These are phyloP conservation scores for Alviniconcha marisindica DNA, from an alignment of 1,140 invertebrate species.

Conservation along the genomic window DNA sequence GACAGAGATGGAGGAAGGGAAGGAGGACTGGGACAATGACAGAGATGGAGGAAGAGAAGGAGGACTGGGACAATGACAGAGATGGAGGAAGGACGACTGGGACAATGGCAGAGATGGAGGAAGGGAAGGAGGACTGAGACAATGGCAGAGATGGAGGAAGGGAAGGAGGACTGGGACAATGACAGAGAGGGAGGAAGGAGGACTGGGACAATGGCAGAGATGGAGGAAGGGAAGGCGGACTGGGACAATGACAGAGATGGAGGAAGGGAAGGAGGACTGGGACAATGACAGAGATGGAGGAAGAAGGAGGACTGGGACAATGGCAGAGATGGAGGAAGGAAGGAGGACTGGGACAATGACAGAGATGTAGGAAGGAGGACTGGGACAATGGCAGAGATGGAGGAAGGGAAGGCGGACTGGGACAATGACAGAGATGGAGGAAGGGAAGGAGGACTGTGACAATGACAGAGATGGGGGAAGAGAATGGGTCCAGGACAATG, in stretches of 20 bases:
- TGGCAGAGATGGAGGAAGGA: background rate
- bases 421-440: no score
- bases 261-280: background rate
- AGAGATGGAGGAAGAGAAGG: background rate
- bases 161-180: background rate
- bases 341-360: background rate
- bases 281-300: background rate
- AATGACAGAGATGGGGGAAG: no score
- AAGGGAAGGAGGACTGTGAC: no score
- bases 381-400: no score
- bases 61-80: no score
- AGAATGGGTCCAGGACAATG: no score
- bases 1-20: background rate
- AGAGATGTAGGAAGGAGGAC: no score
- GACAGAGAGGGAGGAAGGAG: no score
- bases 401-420: no score
- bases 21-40: no score
- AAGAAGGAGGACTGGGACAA: no score
- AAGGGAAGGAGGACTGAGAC: background rate
- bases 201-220: background rate
- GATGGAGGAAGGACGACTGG: background rate
- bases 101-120: background rate
- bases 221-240: background rate
- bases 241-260: background rate
- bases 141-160: background rate